phyloP scores from a whole-genome alignment of 1,140 invertebrate genomes.

The Tetranychus urticae region DNA sequence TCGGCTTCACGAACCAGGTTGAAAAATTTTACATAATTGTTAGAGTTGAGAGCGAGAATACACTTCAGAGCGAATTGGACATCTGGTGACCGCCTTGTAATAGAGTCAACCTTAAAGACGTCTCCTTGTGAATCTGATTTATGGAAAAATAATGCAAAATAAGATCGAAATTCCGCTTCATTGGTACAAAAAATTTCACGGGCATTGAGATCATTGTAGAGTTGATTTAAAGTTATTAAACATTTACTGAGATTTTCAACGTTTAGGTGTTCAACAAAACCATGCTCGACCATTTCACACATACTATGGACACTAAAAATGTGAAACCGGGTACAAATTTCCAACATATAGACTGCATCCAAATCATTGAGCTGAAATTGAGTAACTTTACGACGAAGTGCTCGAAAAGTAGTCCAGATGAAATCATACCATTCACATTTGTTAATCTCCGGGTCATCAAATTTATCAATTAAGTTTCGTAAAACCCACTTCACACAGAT shows the following conservation, averaged over 20 bases:
- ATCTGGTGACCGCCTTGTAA: slow-evolving; percentile 42
- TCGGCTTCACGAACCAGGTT: slow-evolving; percentile 48
- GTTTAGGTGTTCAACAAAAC: slow-evolving; percentile 88
- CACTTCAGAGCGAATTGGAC: slow-evolving; percentile 58
- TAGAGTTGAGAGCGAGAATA: slow-evolving; percentile 55
- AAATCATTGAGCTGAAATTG: slow-evolving; percentile 60
- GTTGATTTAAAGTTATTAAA: slow-evolving; percentile 73
- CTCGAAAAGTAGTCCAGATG: slow-evolving; percentile 70
- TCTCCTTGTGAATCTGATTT: slow-evolving; percentile 31
- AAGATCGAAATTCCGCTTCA: slow-evolving; percentile 75
- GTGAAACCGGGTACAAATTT: slow-evolving; percentile 92
- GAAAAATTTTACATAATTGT: slow-evolving; percentile 80
- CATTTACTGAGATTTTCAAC: slow-evolving; percentile 91
- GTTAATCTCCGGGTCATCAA: slow-evolving; percentile 21
- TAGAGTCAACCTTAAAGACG: slow-evolving; percentile 20
- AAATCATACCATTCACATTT: slow-evolving; percentile 71
- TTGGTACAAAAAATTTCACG: slow-evolving; percentile 40
- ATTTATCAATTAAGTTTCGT: slow-evolving; percentile 39
- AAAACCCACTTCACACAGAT: slow-evolving; percentile 62
- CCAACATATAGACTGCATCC: slow-evolving; percentile 58
- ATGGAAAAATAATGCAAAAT: slow-evolving; percentile 78
- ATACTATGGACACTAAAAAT: slow-evolving; percentile 71
- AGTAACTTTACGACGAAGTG: slow-evolving; percentile 88
- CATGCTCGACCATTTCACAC: slow-evolving; percentile 54
- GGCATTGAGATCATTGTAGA: slow-evolving; percentile 49